Conservation (phyloP, 2,113 vertebrate genomes). For the Onychostruthus taczanowskii region DNA sequence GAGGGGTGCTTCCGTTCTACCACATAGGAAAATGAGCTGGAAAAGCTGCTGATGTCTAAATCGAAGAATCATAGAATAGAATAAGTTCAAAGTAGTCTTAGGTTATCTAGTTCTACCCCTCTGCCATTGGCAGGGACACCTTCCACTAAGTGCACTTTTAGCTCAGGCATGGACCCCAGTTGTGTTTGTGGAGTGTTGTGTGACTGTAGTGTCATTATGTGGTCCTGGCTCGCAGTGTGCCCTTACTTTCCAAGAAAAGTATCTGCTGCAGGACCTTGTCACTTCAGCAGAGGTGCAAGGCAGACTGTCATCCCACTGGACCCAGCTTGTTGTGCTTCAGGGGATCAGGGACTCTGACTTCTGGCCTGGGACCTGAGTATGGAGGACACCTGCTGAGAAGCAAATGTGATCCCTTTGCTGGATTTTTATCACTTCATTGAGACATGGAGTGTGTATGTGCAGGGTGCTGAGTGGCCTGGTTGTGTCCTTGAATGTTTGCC, state of each 20-base stretch:
- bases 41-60: not conserved
- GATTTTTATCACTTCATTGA: not conserved
- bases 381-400: not conserved
- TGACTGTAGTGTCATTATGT: not conserved
- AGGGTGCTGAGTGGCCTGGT: not conserved
- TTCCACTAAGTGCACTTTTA: not conserved
- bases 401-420: not conserved
- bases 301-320: not conserved
- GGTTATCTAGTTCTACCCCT: not conserved
- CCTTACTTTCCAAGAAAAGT: not conserved
- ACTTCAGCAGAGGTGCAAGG: not conserved
- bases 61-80: not conserved
- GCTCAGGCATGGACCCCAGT: not conserved
- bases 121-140: not conserved
- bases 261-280: not conserved
- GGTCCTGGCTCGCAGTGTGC: not conserved
- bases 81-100: not conserved
- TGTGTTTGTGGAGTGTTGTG: fast-evolving
- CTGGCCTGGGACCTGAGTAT: not conserved
- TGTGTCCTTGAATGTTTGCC: not conserved
- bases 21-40: not conserved
- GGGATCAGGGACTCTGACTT: not conserved
- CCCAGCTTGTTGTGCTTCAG: not conserved
- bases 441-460: not conserved
- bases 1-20: not conserved